Conservation (phyloP, 2,113 vertebrate genomes). For the Clarias macrocephalus region DNA sequence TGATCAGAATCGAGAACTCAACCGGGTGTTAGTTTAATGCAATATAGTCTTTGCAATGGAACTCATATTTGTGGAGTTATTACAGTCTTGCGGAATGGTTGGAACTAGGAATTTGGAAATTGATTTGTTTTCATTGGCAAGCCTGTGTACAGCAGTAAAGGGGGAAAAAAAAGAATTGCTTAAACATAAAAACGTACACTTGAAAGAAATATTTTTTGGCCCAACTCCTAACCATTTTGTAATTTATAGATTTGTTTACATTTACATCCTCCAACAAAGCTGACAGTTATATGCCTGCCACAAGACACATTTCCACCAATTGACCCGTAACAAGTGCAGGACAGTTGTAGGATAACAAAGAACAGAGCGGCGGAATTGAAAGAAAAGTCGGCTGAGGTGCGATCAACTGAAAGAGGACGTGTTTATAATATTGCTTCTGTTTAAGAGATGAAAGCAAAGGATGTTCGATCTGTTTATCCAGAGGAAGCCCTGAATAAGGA, state of each 20-base stretch:
- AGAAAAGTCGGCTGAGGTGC: neutral
- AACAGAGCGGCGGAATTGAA: neutral
- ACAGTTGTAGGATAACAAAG: slow-evolving; percentile 9
- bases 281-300: slow-evolving; percentile 1
- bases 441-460: slow-evolving; percentile 48
- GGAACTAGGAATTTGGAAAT: neutral
- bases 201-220: neutral
- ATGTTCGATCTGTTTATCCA: slow-evolving; percentile 37
- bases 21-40: neutral
- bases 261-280: neutral
- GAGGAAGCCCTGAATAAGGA: slow-evolving; percentile 40
- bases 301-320: slow-evolving; percentile 16
- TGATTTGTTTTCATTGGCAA: neutral
- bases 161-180: neutral
- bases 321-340: neutral
- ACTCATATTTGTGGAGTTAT: neutral
- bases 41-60: neutral
- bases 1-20: neutral
- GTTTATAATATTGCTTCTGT: slow-evolving; percentile 35
- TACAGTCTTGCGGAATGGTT: neutral
- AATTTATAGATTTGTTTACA: slow-evolving; percentile 14
- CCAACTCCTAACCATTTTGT: neutral
- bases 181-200: neutral
- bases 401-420: slow-evolving; percentile 23
- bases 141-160: neutral